phyloP scores from a whole-genome alignment of 2,113 vertebrate genomes.

The Patagioenas fasciata region DNA sequence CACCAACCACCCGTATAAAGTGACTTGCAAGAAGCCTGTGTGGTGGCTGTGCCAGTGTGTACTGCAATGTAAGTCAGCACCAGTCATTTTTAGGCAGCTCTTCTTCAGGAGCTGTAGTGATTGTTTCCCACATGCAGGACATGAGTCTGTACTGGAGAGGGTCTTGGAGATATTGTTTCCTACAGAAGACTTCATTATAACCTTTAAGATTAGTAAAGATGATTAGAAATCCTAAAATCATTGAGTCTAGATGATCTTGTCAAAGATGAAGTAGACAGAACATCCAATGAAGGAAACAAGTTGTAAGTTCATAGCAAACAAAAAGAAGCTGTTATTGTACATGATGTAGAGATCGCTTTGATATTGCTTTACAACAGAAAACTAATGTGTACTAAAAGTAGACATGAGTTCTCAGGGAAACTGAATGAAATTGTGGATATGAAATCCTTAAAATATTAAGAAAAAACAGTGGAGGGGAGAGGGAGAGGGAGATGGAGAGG shows the following conservation, averaged over 20 bases:
- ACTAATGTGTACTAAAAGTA: neutral
- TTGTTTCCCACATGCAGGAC: neutral
- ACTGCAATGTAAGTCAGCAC: rapidly evolving
- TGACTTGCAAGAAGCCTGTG: neutral
- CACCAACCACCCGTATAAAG: neutral
- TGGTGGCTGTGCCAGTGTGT: neutral
- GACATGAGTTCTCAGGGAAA: neutral
- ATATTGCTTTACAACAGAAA: neutral
- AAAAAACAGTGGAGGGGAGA: neutral
- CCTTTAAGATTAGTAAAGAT: neutral
- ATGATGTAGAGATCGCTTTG: neutral
- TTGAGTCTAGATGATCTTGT: neutral
- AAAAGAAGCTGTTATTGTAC: neutral
- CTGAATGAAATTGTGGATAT: rapidly evolving
- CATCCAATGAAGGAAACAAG: rapidly evolving
- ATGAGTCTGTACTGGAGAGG: neutral
- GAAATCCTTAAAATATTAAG: neutral
- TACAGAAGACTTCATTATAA: neutral
- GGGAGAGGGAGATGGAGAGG: too few relatives aligned
- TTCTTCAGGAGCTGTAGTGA: neutral
- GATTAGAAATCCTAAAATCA: neutral
- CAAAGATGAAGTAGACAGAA: neutral
- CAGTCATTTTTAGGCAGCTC: neutral
- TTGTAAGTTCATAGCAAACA: neutral
- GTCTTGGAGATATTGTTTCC: neutral